Conservation (phyloP, 1,140 invertebrate genomes). For the Drosophila ananassae region DNA sequence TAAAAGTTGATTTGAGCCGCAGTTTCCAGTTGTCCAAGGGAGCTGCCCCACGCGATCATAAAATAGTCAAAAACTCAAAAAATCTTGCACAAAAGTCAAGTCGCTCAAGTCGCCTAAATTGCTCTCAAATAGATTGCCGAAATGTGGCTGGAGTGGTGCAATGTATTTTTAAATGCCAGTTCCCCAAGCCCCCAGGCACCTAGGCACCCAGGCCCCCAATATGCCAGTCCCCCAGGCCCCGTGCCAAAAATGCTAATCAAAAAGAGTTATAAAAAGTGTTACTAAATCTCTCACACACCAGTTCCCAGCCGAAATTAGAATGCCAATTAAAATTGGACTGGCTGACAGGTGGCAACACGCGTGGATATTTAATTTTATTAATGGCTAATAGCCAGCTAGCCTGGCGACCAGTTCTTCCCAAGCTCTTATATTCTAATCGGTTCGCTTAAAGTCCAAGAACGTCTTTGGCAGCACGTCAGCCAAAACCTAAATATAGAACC, state of each 20-base stretch:
- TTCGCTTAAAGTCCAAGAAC: constrained; percentile 14
- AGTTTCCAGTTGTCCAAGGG: constrained; percentile 44
- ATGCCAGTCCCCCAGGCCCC: too few species aligned
- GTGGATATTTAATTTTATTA: constrained; percentile 28
- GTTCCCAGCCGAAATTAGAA: constrained; percentile 33
- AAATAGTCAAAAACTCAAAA: constrained; percentile 38
- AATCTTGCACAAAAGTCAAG: constrained; percentile 45
- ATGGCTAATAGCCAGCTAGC: constrained; percentile 7
- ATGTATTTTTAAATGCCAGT: constrained; percentile 19
- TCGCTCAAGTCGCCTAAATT: constrained; percentile 21
- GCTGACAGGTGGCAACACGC: constrained; percentile 34
- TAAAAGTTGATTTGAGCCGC: constrained; percentile 58
- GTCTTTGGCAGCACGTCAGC: constrained; percentile 33
- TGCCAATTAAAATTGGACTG: constrained; percentile 32
- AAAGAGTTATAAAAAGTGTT: constrained; percentile 28
- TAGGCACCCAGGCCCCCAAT: too few species aligned
- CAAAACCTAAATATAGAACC: constrained; percentile 19
- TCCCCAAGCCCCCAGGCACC: too few species aligned
- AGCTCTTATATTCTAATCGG: not conserved
- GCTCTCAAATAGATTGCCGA: constrained; percentile 5
- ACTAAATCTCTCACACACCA: constrained; percentile 14
- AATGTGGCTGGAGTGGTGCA: constrained; percentile 38
- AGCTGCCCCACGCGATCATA: constrained; percentile 55
- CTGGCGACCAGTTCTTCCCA: constrained; percentile 10
- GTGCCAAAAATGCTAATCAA: constrained; percentile 36